These are phyloP conservation scores for Apamea epomidion DNA, from an alignment of 2,888 invertebrate genomes.

Conservation along the genomic window DNA sequence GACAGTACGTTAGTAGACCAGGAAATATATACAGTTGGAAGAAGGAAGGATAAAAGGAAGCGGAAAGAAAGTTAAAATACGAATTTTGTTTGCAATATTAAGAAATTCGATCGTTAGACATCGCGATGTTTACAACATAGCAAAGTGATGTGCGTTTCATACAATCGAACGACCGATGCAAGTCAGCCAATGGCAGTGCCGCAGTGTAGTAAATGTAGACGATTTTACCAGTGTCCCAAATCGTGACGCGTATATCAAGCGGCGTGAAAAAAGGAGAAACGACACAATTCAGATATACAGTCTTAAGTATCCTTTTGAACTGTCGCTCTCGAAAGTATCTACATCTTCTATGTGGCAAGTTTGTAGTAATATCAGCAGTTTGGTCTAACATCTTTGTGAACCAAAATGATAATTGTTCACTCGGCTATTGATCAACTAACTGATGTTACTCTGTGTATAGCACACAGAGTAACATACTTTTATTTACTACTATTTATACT, in stretches of 20 bases:
- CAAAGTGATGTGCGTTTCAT: conserved; percentile 52
- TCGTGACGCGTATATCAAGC: conserved; percentile 89
- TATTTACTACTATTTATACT: conserved; percentile 56
- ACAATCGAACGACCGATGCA: conserved; percentile 67
- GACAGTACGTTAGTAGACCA: neutral
- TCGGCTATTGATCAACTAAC: neutral
- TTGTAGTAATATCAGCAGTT: conserved; percentile 36
- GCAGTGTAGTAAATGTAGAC: conserved; percentile 83
- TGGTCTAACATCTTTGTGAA: conserved; percentile 2
- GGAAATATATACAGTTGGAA: conserved; percentile 40
- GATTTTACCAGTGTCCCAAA: conserved; percentile 90
- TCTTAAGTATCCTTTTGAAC: conserved; percentile 75
- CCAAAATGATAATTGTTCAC: conserved; percentile 26
- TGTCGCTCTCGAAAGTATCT: conserved; percentile 73
- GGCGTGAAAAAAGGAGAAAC: conserved; percentile 90
- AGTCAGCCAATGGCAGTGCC: conserved; percentile 74
- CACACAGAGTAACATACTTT: no score
- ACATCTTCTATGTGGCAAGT: conserved; percentile 31
- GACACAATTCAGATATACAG: conserved; percentile 88
- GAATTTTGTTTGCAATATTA: conserved; percentile 50
- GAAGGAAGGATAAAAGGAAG: conserved; percentile 31
- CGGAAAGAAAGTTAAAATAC: conserved; percentile 42
- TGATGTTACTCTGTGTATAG: conserved; percentile 40
- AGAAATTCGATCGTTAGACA: conserved; percentile 61
- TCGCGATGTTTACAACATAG: conserved; percentile 56